phyloP scores from a whole-genome alignment of 2,888 invertebrate genomes.

The Rhingia campestris region DNA sequence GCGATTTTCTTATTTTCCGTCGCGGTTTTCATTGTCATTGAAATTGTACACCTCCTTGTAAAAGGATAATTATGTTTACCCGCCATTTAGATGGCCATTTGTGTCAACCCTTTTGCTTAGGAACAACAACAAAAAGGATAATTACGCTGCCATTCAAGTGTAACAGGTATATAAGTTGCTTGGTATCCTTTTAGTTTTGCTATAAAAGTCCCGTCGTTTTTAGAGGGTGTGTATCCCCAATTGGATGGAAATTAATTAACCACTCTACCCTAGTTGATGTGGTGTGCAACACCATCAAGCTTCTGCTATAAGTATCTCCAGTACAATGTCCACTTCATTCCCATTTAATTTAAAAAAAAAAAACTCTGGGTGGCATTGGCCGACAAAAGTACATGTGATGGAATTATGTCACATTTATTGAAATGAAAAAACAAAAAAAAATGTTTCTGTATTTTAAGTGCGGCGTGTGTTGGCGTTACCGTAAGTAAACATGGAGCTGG shows the following conservation, averaged over 20 bases:
- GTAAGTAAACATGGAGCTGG: slow-evolving; percentile 3
- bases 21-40: neutral
- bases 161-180: slow-evolving; percentile 52
- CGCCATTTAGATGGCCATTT: slow-evolving; percentile 44
- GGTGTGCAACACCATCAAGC: slow-evolving; percentile 37
- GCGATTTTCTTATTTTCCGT: slow-evolving; percentile 14
- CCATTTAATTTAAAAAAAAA: slow-evolving; percentile 44
- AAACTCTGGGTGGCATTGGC: slow-evolving; percentile 31
- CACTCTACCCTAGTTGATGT: slow-evolving; percentile 24
- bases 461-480: neutral
- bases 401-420: slow-evolving; percentile 72
- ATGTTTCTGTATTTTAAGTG: slow-evolving; percentile 4
- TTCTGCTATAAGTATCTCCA: slow-evolving; percentile 1
- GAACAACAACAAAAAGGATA: slow-evolving; percentile 25
- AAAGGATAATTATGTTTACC: slow-evolving; percentile 64
- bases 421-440: slow-evolving; percentile 66
- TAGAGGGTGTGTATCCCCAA: slow-evolving; percentile 66
- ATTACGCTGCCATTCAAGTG: slow-evolving; percentile 62
- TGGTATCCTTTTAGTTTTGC: slow-evolving; percentile 24
- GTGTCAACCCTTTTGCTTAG: slow-evolving; percentile 1
- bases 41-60: slow-evolving; percentile 19
- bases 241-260: slow-evolving; percentile 70
- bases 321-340: slow-evolving; percentile 40
- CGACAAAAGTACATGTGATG: slow-evolving; percentile 44
- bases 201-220: slow-evolving; percentile 29